Percentiles rank a stretch among this genome's conserved stretches.
Conservation (phyloP, 2,113 vertebrate species). For the Tympanuchus pallidicinctus region DNA sequence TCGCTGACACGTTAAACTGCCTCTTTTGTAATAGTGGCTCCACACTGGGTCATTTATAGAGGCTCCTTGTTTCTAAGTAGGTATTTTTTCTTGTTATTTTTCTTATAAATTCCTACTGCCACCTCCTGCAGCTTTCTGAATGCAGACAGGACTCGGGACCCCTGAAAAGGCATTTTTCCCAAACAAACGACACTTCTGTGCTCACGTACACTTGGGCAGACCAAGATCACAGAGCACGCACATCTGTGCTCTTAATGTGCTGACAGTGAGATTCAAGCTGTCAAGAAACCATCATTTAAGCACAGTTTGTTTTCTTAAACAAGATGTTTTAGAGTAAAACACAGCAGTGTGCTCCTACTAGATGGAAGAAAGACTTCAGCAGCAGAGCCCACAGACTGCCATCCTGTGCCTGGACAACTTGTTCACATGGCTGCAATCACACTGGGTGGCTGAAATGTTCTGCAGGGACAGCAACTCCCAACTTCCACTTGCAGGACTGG, state of each 20-base stretch:
- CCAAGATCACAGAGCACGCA: neutral
- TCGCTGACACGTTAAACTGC: neutral
- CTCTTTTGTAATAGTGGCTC: constrained; percentile 14
- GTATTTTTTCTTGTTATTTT: constrained; percentile 39
- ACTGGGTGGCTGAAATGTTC: rapidly evolving
- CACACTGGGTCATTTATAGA: constrained; percentile 20
- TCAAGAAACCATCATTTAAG: neutral
- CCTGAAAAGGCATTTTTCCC: neutral
- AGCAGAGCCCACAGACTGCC: neutral
- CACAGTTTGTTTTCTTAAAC: neutral
- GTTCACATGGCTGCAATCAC: neutral
- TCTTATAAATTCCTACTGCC: constrained; percentile 60
- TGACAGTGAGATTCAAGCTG: rapidly evolving
- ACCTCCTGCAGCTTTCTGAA: constrained; percentile 46
- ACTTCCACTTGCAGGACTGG: neutral
- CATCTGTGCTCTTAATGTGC: neutral
- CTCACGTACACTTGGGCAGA: neutral
- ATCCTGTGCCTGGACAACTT: neutral
- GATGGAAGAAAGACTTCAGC: neutral
- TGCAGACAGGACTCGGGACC: neutral
- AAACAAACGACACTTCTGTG: constrained; percentile 16
- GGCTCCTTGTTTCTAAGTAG: constrained; percentile 27
- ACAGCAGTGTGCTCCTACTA: rapidly evolving
- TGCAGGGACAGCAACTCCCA: neutral
- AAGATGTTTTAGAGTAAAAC: neutral